phyloP scores from a whole-genome alignment of 2,113 vertebrate genomes.

The Ammodytes marinus region DNA sequence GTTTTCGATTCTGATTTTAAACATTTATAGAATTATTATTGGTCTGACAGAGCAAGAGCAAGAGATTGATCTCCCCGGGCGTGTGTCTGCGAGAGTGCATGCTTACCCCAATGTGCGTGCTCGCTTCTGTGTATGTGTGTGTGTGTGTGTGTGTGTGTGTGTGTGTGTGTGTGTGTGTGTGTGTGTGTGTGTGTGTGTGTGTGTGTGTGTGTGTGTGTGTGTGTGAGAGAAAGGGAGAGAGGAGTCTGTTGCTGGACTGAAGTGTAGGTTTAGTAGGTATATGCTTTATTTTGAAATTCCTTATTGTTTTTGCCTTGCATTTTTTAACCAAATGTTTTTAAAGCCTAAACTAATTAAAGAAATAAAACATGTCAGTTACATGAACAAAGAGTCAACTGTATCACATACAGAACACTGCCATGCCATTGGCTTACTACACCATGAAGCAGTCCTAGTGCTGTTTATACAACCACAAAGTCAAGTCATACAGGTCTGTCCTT shows the following conservation, averaged over 20 bases:
- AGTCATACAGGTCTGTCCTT: slow-evolving; percentile 42
- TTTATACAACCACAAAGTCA: slow-evolving; percentile 45
- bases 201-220: background rate
- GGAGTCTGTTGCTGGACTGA: background rate
- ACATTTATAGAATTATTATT: slow-evolving; percentile 84
- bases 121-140: background rate
- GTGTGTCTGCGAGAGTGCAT: background rate
- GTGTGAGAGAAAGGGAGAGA: background rate
- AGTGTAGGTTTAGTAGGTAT: no score
- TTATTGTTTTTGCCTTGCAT: background rate
- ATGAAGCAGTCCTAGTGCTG: background rate
- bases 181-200: slow-evolving; percentile 8
- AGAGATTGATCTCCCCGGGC: slow-evolving; percentile 64
- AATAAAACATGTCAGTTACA: background rate
- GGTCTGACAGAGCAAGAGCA: slow-evolving; percentile 60
- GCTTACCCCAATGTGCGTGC: slow-evolving; percentile 22
- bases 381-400: background rate
- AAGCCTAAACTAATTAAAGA: background rate
- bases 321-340: background rate
- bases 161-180: slow-evolving; percentile 20
- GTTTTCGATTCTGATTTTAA: slow-evolving; percentile 72
- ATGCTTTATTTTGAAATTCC: slow-evolving; percentile 9
- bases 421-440: background rate
- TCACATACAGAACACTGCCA: background rate
- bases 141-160: background rate